These are phyloP conservation scores for Erebia aethiops DNA, from an alignment of 2,888 invertebrate genomes.

Conservation along the genomic window DNA sequence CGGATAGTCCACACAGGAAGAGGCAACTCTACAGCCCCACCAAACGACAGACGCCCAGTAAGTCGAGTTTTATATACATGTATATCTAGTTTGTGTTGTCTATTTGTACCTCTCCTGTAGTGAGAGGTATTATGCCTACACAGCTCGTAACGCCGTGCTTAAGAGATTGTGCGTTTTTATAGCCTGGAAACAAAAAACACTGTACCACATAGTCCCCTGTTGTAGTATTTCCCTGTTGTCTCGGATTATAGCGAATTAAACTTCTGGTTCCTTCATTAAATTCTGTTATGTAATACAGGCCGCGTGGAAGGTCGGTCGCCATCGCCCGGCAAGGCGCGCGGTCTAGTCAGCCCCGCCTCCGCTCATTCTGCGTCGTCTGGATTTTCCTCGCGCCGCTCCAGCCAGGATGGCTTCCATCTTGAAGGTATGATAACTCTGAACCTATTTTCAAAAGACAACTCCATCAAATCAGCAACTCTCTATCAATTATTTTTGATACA, in stretches of 20 bases:
- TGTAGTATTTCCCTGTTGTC: too few species aligned
- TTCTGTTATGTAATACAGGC: slow-evolving; percentile 59
- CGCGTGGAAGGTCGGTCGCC: slow-evolving; percentile 91
- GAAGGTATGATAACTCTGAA: slow-evolving; percentile 75
- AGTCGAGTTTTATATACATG: slow-evolving; percentile 46
- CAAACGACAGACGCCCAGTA: slow-evolving; percentile 88
- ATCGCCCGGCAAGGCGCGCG: slow-evolving; percentile 88
- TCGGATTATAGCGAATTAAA: too few species aligned
- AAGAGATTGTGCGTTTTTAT: too few species aligned
- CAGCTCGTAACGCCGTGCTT: too few species aligned
- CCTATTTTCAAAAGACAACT: too few species aligned
- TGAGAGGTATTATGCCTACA: too few species aligned
- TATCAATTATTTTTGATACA: too few species aligned
- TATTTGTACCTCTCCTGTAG: background rate
- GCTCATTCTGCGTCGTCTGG: slow-evolving; percentile 95
- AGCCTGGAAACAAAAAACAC: too few species aligned
- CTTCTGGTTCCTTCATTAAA: too few species aligned
- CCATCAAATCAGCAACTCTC: too few species aligned
- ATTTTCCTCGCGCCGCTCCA: slow-evolving; percentile 95
- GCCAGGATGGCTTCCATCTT: slow-evolving; percentile 94
- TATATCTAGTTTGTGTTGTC: background rate
- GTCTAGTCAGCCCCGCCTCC: slow-evolving; percentile 87
- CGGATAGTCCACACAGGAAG: slow-evolving; percentile 90
- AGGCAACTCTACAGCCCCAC: slow-evolving; percentile 91
- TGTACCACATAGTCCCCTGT: too few species aligned